Conservation (phyloP, 2,797 vertebrate genomes). For the Halcyon badia region DNA sequence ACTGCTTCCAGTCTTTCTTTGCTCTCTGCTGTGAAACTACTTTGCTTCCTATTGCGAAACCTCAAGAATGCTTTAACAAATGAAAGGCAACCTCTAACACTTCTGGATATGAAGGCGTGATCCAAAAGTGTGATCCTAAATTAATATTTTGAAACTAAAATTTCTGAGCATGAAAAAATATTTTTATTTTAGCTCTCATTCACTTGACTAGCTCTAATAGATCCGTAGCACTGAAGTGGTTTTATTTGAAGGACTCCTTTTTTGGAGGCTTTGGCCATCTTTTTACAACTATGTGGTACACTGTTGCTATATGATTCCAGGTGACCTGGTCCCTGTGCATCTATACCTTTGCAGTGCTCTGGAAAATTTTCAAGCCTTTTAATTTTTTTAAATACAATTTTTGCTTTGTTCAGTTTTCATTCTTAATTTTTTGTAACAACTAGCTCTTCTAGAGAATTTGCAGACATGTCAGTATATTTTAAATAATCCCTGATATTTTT, state of each 20-base stretch:
- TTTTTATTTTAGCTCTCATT: neutral
- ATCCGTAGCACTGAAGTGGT: neutral
- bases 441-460: neutral
- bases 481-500: neutral
- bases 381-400: neutral
- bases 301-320: neutral
- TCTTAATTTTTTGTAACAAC: neutral
- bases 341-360: neutral
- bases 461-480: neutral
- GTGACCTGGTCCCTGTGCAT: neutral
- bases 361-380: neutral
- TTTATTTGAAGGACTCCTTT: neutral
- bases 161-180: neutral
- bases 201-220: neutral
- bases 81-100: neutral
- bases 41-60: neutral
- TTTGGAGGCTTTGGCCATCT: neutral
- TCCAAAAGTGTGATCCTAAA: neutral
- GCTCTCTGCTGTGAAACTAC: neutral
- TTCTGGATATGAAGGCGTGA: neutral
- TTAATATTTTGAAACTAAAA: neutral
- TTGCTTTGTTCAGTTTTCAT: slow-evolving; percentile 5
- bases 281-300: neutral
- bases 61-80: neutral
- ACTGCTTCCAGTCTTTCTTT: neutral